A percentile compares a stretch with the other conserved stretches of the same genome.
These are phyloP conservation scores for Boleophthalmus pectinirostris DNA, from an alignment of 2,113 vertebrate genomes.

Conservation along the genomic window DNA sequence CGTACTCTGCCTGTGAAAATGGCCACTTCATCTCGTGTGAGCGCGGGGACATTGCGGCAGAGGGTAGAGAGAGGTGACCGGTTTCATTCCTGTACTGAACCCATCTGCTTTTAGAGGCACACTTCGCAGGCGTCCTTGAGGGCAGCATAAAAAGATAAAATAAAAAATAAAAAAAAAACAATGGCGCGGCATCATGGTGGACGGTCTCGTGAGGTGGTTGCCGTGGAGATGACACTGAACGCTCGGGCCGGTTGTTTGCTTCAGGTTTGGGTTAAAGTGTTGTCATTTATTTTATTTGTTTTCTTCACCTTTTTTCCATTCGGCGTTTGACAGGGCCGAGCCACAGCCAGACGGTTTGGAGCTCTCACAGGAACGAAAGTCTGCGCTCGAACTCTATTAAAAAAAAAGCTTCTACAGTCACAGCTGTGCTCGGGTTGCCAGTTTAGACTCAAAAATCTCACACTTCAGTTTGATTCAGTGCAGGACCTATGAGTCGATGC, in stretches of 20 bases:
- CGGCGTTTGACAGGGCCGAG: neutral
- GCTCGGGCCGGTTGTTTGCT: constrained; percentile 17
- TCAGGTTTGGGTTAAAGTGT: constrained; percentile 20
- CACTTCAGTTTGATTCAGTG: no score
- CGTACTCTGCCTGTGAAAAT: neutral
- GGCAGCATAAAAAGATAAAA: constrained; percentile 1
- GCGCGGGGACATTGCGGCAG: neutral
- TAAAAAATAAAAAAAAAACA: constrained; percentile 9
- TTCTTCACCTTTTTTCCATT: neutral
- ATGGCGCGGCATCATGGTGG: neutral
- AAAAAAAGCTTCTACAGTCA: no score
- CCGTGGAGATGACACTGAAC: constrained; percentile 36
- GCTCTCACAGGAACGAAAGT: neutral
- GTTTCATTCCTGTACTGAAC: neutral
- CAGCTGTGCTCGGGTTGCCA: no score
- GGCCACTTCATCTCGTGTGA: neutral
- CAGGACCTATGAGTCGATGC: no score
- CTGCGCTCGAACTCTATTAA: no score
- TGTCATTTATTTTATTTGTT: constrained; percentile 12
- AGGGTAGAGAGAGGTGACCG: neutral
- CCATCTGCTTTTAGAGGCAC: neutral
- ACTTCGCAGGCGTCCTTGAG: neutral
- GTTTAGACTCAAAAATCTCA: no score
- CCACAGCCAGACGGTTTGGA: neutral
- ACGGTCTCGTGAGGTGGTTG: constrained; percentile 39